These are phyloP conservation scores for Saxidomus purpurata DNA, from an alignment of 1,140 invertebrate genomes.

Conservation along the genomic window DNA sequence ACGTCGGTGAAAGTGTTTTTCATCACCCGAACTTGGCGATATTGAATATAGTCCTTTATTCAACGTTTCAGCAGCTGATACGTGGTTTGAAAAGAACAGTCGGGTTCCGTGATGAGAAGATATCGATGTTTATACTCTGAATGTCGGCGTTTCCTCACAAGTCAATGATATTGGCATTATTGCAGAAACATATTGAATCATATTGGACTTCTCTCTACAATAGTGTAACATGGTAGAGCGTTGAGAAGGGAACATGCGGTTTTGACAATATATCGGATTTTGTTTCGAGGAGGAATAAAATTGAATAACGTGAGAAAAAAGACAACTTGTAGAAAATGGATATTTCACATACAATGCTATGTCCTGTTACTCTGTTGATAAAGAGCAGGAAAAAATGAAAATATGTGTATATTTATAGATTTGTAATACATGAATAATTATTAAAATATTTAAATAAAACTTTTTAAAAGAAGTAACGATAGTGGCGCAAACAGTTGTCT, in stretches of 20 bases:
- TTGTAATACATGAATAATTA: too few relatives aligned
- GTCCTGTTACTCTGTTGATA: too few relatives aligned
- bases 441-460: too few relatives aligned
- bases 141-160: constrained; percentile 1
- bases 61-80: not conserved
- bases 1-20: not conserved
- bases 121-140: constrained; percentile 12
- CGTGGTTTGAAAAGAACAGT: constrained; percentile 21
- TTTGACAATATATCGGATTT: not conserved
- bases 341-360: too few relatives aligned
- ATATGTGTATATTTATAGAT: too few relatives aligned
- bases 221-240: not conserved
- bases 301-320: not conserved
- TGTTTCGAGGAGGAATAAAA: not conserved
- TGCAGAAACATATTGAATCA: constrained; percentile 15
- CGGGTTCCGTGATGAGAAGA: not conserved
- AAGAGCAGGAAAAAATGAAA: too few relatives aligned
- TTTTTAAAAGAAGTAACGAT: too few relatives aligned
- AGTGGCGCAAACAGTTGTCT: too few relatives aligned
- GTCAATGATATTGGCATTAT: constrained; percentile 1
- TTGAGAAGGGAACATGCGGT: not conserved
- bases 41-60: constrained; percentile 4
- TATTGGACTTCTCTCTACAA: not conserved
- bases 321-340: too few relatives aligned
- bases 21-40: not conserved